phyloP scores from a whole-genome alignment of 2,113 vertebrate genomes.

The Malurus melanocephalus region DNA sequence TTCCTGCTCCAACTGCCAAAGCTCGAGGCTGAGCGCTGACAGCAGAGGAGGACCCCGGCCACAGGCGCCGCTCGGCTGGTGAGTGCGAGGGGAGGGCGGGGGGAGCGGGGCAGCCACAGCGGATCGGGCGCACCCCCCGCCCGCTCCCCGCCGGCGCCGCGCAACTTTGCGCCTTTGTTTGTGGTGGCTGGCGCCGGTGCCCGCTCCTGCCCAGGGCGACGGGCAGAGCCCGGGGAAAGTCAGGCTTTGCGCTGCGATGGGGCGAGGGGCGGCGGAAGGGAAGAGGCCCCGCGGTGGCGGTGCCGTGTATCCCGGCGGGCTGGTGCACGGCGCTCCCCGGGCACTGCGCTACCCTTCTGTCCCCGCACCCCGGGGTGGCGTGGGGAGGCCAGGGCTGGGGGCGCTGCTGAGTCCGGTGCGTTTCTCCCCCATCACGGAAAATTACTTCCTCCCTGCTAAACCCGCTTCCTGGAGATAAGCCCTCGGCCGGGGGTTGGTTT shows the following conservation, averaged over 20 bases:
- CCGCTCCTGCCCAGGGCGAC: neutral
- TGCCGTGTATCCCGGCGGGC: neutral
- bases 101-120: neutral
- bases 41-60: slow-evolving; percentile 54
- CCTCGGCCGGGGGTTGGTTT: neutral
- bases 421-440: neutral
- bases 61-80: slow-evolving; percentile 24
- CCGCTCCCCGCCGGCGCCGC: neutral
- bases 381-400: neutral
- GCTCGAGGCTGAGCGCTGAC: slow-evolving; percentile 57
- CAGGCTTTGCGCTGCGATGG: neutral
- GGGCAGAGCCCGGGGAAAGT: neutral
- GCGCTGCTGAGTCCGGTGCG: neutral
- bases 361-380: neutral
- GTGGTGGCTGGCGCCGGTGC: neutral
- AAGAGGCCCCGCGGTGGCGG: neutral
- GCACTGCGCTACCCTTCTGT: neutral
- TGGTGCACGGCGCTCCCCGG: neutral
- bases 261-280: neutral
- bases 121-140: neutral
- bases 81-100: neutral
- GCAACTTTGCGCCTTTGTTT: neutral
- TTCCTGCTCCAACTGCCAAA: slow-evolving; percentile 77
- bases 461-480: slow-evolving; percentile 6
- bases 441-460: neutral